Base-by-base conservation (phyloP, 2,797 vertebrate genomes). In the Cuniculus paca region DNA sequence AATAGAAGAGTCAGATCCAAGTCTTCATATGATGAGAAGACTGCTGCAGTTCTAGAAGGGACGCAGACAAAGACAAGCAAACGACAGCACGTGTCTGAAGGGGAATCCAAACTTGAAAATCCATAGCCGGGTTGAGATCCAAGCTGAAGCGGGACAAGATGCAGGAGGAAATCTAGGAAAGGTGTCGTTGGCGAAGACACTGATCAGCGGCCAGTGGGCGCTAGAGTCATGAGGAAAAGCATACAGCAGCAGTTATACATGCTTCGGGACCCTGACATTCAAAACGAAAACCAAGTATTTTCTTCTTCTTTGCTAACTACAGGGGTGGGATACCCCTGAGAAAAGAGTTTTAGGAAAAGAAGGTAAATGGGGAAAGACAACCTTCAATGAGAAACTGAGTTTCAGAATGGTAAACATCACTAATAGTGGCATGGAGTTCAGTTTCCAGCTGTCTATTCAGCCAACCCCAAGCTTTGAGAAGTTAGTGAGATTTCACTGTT, bases 331-430 rank as follows among this genome's bases (percentile, higher is more conserved):
- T 61, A 90, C 9, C 1, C 28, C 65, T 61, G 8, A 90, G n/a
- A 68, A 80, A 94, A 92, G 2, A 91, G 50, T 91, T 90, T 90
- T 19, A 83, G 9, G 22, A 91, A 86, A 75, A 91, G 39, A 36
- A 50, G 63, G 39, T 42, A 56, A 36, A 72, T 88, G n/a, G 61
- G 90, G 31, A 52, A 82, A 86, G 13, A 60, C 2, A 20, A 68
- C 2, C 28, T 70, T 56, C 50, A 58, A 7, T 87, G 58, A 96
- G 45, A 89, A 92, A 75, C 8, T 74, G 68, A 96, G 42, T 39
- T 77, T 50, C 11, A 74, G 10, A 22, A 3, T 2, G 26, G 24
- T 60, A 39, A 68, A 14, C 1, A 60, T 42, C 36, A 24, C 58
- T 87, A 26, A 48, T 2, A 77, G 24, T 34, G 92, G 26, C 81